Base-by-base conservation (phyloP, 2,888 invertebrate species). In the Mythimna lalbum region DNA sequence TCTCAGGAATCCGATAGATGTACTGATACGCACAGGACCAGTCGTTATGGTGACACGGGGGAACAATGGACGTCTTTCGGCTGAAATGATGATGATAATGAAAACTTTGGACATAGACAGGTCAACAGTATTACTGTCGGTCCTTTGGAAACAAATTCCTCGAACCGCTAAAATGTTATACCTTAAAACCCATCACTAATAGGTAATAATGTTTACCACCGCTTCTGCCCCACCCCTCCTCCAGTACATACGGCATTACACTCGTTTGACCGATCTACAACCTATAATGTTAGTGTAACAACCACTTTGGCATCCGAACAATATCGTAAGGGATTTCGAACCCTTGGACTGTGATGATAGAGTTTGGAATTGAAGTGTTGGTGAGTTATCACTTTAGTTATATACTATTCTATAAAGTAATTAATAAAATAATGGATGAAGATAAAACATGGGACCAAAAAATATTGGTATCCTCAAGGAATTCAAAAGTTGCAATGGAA, bases 181-280 rank as follows among this genome's bases (percentile, higher is more conserved):
- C 0, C 43, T 50, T 62, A 43, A 66, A 70, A 59, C 67, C 14
- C 31, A 62, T 59, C 52, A 57, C 70, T 82, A 80, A 79, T 84
- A 82, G 76, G 76, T 74, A 76, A 82, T 82, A 84, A 82, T 79
- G 76, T 82, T 72, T 74, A 76, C 75, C 69, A 61, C 47, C 65
- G 60, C 36, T 63, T 17, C 65, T 55, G 60, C 75, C 73, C 52
- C 72, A 62, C 79, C 70, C 73, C 68, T 62, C 56, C 36, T 14
- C 50, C 73, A 62, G 82, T 84, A 84, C 78, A 73, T 49, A 78
- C 62, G 63, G 63, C 57, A 82, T 80, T 78, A 82, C 69, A 83
- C 71, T 84, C 84, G 69, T 84, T 79, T 82, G 80, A 82, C 82
- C 85, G 85, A 83, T 83, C 76, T 79, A 74, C 62, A 68, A 72